These are phyloP conservation scores for Drosophila bocki DNA, from an alignment of 1,140 invertebrate species.

Conservation along the genomic window DNA sequence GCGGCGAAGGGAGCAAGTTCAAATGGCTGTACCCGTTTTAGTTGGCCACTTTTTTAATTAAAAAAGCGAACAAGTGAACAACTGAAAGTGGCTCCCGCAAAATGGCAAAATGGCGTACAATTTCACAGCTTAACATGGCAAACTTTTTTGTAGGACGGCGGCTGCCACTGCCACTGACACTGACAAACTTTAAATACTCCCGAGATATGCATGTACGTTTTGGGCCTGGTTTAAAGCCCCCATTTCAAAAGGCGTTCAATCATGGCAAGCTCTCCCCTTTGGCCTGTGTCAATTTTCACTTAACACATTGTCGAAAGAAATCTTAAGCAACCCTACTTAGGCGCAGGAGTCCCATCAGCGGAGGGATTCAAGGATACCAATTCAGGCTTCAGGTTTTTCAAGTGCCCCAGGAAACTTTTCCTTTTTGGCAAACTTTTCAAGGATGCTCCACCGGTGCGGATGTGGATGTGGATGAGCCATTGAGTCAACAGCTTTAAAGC, in stretches of 20 bases:
- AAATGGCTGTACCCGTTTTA: slow-evolving; percentile 34
- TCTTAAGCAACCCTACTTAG: slow-evolving; percentile 60
- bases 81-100: slow-evolving; percentile 28
- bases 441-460: slow-evolving; percentile 29
- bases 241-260: slow-evolving; percentile 61
- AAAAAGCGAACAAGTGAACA: slow-evolving; percentile 34
- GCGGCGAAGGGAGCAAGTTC: slow-evolving; percentile 58
- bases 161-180: background rate
- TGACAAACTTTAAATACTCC: slow-evolving; percentile 33
- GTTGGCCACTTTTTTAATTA: slow-evolving; percentile 74
- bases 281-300: slow-evolving; percentile 69
- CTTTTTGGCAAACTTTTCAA: slow-evolving; percentile 49
- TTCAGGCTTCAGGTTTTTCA: slow-evolving; percentile 31
- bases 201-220: background rate
- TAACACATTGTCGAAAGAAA: slow-evolving; percentile 69
- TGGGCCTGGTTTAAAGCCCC: slow-evolving; percentile 8
- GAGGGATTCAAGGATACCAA: background rate
- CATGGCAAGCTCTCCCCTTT: slow-evolving; percentile 56
- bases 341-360: slow-evolving; percentile 23
- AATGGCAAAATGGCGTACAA: slow-evolving; percentile 46
- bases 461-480: slow-evolving; percentile 19
- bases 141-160: slow-evolving; percentile 17
- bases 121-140: slow-evolving; percentile 53
- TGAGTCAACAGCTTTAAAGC: slow-evolving; percentile 58
- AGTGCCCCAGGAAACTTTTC: slow-evolving; percentile 59